phyloP scores from a whole-genome alignment of 2,888 invertebrate genomes.

The Pyralis farinalis region DNA sequence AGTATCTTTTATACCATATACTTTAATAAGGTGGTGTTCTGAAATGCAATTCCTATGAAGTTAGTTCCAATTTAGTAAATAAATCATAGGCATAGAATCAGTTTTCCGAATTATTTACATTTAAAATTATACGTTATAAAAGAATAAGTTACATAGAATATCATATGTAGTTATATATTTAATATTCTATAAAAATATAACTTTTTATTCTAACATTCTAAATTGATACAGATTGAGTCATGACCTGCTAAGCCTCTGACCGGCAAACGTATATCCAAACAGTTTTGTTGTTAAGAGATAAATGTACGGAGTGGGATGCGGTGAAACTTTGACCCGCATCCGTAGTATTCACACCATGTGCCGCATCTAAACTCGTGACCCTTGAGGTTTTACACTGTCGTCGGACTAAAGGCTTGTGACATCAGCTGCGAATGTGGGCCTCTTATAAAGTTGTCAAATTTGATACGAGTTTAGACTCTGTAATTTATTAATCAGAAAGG shows the following conservation, averaged over 20 bases:
- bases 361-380: slow-evolving; percentile 56
- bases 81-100: no score
- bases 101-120: no score
- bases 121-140: no score
- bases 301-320: slow-evolving; percentile 58
- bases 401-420: slow-evolving; percentile 58
- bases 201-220: not conserved
- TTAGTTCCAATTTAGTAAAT: no score
- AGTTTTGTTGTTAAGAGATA: slow-evolving; percentile 55
- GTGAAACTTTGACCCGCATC: slow-evolving; percentile 53
- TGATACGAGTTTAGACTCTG: slow-evolving; percentile 4
- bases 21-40: no score
- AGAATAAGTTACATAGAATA: no score
- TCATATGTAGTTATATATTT: no score
- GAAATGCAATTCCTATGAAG: no score
- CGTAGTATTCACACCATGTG: slow-evolving; percentile 65
- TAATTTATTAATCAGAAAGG: no score
- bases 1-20: no score
- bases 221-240: slow-evolving; percentile 13
- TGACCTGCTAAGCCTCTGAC: slow-evolving; percentile 15
- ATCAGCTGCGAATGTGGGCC: slow-evolving; percentile 39
- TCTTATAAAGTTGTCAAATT: slow-evolving; percentile 24
- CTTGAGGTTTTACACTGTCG: slow-evolving; percentile 61
- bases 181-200: no score
- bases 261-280: slow-evolving; percentile 37